Percentiles rank a stretch among this genome's conserved stretches.
These are phyloP conservation scores for Mirounga angustirostris DNA, from an alignment of 2,113 vertebrate genomes.

Conservation along the genomic window DNA sequence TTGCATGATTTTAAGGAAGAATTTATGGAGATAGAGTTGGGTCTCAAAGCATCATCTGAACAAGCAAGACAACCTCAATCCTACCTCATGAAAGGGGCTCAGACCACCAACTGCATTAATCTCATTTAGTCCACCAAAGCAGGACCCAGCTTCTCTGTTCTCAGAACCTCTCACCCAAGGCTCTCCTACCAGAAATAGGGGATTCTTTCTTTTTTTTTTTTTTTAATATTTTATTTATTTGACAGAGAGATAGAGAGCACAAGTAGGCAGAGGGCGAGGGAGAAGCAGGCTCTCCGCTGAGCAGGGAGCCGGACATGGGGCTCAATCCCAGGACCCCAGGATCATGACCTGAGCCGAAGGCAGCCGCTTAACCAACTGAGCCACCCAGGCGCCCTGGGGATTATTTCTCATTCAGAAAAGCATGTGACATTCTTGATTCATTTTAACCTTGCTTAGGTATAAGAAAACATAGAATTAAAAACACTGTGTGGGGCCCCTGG, in stretches of 20 bases:
- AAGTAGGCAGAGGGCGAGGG: too few relatives aligned
- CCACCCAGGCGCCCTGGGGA: too few relatives aligned
- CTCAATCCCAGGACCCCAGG: too few relatives aligned
- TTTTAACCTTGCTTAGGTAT: neutral
- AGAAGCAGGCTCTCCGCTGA: too few relatives aligned
- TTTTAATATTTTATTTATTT: too few relatives aligned
- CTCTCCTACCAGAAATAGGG: neutral
- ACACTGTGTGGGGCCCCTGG: too few relatives aligned
- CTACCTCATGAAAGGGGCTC: neutral
- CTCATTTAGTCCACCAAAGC: neutral
- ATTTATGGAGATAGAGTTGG: neutral
- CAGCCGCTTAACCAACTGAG: too few relatives aligned
- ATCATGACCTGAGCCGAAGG: too few relatives aligned
- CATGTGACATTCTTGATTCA: neutral
- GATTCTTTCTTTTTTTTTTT: neutral
- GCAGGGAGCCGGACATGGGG: too few relatives aligned
- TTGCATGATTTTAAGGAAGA: constrained; percentile 21
- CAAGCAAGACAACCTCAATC: neutral
- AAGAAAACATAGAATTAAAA: constrained; percentile 44
- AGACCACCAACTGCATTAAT: neutral
- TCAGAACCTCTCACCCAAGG: neutral
- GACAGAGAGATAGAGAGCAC: too few relatives aligned
- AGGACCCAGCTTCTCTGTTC: neutral
- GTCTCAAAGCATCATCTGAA: constrained; percentile 34
- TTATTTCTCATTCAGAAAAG: constrained; percentile 43